A percentile compares a stretch with the other conserved stretches of the same genome.
Conservation (phyloP, 2,113 vertebrate species). For the Burhinus bistriatus region DNA sequence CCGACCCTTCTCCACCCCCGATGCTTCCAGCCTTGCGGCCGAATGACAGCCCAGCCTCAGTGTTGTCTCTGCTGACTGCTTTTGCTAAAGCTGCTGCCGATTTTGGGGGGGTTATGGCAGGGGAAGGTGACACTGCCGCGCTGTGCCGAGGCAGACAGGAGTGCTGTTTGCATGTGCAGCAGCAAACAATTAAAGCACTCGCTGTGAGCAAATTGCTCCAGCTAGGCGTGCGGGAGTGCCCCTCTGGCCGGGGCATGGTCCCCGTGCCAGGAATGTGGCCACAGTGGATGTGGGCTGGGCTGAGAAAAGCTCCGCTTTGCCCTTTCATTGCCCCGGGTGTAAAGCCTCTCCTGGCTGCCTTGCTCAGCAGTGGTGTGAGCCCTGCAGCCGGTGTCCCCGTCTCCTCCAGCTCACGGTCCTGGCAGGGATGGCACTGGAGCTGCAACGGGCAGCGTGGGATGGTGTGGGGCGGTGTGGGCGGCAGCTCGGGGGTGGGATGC, state of each 20-base stretch:
- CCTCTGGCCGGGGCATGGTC: accelerated
- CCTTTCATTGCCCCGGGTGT: not conserved
- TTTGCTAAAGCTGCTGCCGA: not conserved
- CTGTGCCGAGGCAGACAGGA: too few relatives aligned
- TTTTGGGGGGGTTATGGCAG: not conserved
- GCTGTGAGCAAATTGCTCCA: not conserved
- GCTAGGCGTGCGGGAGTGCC: accelerated
- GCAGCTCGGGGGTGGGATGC: accelerated
- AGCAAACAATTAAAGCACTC: not conserved
- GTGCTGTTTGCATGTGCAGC: accelerated
- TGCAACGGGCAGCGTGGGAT: not conserved
- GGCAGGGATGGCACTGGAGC: not conserved
- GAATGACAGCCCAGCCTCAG: accelerated
- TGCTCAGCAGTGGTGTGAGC: not conserved
- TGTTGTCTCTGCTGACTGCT: not conserved
- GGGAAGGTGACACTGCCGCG: accelerated
- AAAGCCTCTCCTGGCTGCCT: not conserved
- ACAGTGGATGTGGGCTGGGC: not conserved
- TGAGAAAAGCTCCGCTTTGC: not conserved
- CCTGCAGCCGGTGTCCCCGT: not conserved
- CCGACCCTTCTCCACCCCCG: accelerated
- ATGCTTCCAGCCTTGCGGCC: not conserved
- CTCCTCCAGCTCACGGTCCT: not conserved
- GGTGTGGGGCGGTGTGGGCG: too few relatives aligned
- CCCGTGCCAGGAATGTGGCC: not conserved